Conservation (phyloP, 1,140 invertebrate species). For the Trigoniulus corallinus region DNA sequence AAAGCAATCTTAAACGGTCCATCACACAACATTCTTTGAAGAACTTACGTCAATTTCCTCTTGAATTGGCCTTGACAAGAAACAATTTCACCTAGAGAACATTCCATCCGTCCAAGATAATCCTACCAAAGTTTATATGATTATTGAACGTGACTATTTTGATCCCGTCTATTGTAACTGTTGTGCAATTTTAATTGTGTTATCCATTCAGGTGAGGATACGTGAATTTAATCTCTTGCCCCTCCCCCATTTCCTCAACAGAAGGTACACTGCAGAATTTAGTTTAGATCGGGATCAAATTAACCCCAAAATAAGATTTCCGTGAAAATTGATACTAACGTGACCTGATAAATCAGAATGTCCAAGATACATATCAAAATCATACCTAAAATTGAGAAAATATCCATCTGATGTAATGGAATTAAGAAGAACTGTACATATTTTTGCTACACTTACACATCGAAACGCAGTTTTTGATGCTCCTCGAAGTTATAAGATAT, state of each 20-base stretch:
- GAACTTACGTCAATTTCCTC: neutral
- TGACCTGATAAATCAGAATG: no score
- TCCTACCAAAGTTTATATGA: slow-evolving; percentile 28
- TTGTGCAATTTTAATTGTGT: neutral
- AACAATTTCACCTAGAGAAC: slow-evolving; percentile 34
- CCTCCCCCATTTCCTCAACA: no score
- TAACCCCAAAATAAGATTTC: no score
- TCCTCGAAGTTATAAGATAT: slow-evolving; percentile 32
- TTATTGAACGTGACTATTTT: neutral
- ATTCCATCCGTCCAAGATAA: slow-evolving; percentile 35
- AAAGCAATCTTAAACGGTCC: neutral
- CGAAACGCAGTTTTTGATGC: slow-evolving; percentile 25
- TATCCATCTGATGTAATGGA: neutral
- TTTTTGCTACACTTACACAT: slow-evolving; percentile 17
- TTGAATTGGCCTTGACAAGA: slow-evolving; percentile 7
- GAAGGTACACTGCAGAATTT: no score
- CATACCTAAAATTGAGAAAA: no score
- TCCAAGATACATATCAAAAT: no score
- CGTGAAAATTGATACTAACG: no score
- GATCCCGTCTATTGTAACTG: neutral
- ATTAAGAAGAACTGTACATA: neutral
- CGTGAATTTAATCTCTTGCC: no score
- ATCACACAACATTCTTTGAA: no score
- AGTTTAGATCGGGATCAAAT: neutral
- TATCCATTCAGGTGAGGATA: slow-evolving; percentile 18